These are phyloP conservation scores for Phortica variegata DNA, from an alignment of 1,140 invertebrate species.

Conservation along the genomic window DNA sequence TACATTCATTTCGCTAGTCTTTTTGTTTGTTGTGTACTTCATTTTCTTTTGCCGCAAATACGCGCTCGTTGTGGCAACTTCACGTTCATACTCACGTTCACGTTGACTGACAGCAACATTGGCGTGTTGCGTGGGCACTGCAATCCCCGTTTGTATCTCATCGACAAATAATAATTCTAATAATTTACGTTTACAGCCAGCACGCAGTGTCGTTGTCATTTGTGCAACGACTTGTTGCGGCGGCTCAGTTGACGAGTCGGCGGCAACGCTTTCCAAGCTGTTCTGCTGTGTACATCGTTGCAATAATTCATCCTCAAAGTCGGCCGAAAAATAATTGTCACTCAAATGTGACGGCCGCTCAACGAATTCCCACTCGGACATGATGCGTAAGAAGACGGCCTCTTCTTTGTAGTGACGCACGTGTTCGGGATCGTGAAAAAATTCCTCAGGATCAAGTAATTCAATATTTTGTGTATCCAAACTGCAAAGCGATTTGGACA, in stretches of 20 bases:
- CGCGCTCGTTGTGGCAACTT: background rate
- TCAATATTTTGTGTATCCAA: slow-evolving; percentile 33
- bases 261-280: background rate
- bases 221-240: no score
- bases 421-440: slow-evolving; percentile 53
- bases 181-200: slow-evolving; percentile 29
- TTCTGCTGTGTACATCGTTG: slow-evolving; percentile 20
- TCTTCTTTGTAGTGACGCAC: slow-evolving; percentile 48
- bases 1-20: slow-evolving; percentile 20
- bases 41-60: background rate
- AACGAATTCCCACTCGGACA: slow-evolving; percentile 52
- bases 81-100: no score
- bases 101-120: background rate
- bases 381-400: slow-evolving; percentile 41
- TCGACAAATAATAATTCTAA: slow-evolving; percentile 38
- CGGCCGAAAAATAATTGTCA: slow-evolving; percentile 42
- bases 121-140: slow-evolving; percentile 12
- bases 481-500: slow-evolving; percentile 30
- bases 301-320: slow-evolving; percentile 49
- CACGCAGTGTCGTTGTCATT: background rate
- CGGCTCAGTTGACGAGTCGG: background rate
- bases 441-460: slow-evolving; percentile 44
- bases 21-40: slow-evolving; percentile 27
- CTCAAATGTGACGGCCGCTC: slow-evolving; percentile 29
- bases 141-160: slow-evolving; percentile 38